Evolutionary conservation across 2,797 vertebrate genomes (phyloP).

Genomic region (Lemur catta): DNA sequence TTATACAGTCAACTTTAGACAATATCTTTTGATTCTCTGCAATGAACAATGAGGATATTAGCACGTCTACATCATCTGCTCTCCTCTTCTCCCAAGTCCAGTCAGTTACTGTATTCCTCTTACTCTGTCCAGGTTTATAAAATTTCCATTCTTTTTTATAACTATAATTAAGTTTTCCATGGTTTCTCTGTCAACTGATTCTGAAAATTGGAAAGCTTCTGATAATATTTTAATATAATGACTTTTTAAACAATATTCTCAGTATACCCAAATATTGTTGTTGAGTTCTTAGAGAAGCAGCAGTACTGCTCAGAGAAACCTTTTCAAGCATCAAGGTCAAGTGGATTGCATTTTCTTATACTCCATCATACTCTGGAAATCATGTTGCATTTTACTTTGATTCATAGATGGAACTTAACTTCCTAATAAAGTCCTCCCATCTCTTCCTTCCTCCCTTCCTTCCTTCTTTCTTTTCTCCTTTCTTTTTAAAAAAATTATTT

Average conservation of each 20-base stretch:
- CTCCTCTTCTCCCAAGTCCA: neutral
- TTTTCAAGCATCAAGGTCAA: neutral
- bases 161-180: neutral
- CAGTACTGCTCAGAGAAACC: neutral
- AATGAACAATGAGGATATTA: neutral
- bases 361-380: neutral
- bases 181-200: constrained; percentile 14
- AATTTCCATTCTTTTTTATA: neutral
- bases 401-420: neutral
- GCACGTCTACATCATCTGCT: neutral
- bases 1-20: neutral
- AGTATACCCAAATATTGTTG: neutral
- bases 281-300: neutral
- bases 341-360: neutral
- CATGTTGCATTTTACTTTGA: neutral
- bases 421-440: neutral
- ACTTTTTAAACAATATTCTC: neutral
- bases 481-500: neutral
- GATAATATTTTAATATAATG: constrained; percentile 6
- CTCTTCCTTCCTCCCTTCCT: too few species aligned
- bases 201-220: constrained; percentile 1
- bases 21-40: neutral
- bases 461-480: neutral
- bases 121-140: neutral
- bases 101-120: neutral